Evolutionary conservation across 2,888 invertebrate genomes (phyloP), one percentile per base, ranked within the genome.

Genomic region (Lycophotia porphyrea): DNA sequence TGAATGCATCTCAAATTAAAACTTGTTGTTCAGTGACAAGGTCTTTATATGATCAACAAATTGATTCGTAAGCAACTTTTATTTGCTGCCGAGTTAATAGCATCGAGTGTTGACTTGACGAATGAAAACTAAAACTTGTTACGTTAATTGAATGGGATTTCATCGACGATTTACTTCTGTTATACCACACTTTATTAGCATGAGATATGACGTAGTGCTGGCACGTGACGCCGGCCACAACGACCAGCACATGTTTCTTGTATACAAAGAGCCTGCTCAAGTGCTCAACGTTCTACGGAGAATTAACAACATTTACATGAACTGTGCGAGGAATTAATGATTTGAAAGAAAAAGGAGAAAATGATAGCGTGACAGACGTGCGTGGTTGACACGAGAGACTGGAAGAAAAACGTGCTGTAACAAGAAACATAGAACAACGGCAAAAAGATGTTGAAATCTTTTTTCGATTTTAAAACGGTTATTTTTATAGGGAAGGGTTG

Each of bases 91-190:
- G 68, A 75, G 70, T 52, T 63, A 82, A 76, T 68, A 27, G 47
- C 36, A 71, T 61, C 21, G 63, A 82, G 71, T 75, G 73, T 76
- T 80, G 76, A 71, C 71, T 74, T 65, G 80, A 67, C 67, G 71
- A 83, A 55, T 64, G 61, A 47, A 73, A 80, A 77, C 73, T 76
- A 74, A 75, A 81, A 76, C 63, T 64, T 76, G 63, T 79, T 71
- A 58, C 65, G 36, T 58, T 78, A 78, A 76, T 76, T 76, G 63
- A 76, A 78, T 71, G 44, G 39, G 67, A 73, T 75, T 74, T 73
- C 70, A 77, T 75, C 66, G 63, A 63, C 60, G 61, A 75, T 68
- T 73, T 75, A 72, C 60, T 72, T 78, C 47, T 74, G 60, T 73
- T 69, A 60, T 65, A 47, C 60, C 68, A 70, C 52, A 80, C 49